phyloP scores from a whole-genome alignment of 2,888 invertebrate species.

The Drosophila quinaria region DNA sequence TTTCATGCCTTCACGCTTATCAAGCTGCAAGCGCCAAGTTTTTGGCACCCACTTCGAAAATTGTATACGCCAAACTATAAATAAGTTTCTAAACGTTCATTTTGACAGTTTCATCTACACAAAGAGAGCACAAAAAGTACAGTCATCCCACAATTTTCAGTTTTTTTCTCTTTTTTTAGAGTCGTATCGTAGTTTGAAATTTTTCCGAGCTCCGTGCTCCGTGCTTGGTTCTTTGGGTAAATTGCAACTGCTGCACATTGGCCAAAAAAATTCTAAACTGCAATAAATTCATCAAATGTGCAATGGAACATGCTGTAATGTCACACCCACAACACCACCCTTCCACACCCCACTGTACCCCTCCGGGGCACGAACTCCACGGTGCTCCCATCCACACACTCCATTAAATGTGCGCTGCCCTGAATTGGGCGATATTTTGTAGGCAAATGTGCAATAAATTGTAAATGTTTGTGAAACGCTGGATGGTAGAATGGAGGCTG shows the following conservation, averaged over 20 bases:
- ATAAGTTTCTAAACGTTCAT: slow-evolving; percentile 80
- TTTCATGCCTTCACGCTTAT: slow-evolving; percentile 70
- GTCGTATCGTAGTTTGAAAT: slow-evolving; percentile 44
- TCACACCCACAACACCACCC: slow-evolving; percentile 75
- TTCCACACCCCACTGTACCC: slow-evolving; percentile 12
- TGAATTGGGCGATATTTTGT: slow-evolving; percentile 80
- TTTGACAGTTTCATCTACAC: slow-evolving; percentile 75
- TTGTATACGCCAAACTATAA: slow-evolving; percentile 70
- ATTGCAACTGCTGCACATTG: slow-evolving; percentile 78
- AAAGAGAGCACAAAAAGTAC: slow-evolving; percentile 34
- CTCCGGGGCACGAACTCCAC: slow-evolving; percentile 1
- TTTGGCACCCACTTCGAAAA: slow-evolving; percentile 52
- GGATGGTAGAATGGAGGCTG: neutral
- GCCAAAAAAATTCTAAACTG: slow-evolving; percentile 83
- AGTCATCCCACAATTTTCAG: slow-evolving; percentile 18
- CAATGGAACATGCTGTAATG: slow-evolving; percentile 84
- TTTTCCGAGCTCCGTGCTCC: slow-evolving; percentile 27
- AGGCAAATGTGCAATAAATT: slow-evolving; percentile 82
- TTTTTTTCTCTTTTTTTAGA: slow-evolving; percentile 19
- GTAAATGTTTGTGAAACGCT: slow-evolving; percentile 75
- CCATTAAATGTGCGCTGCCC: slow-evolving; percentile 68
- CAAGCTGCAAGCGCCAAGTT: slow-evolving; percentile 52
- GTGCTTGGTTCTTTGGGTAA: slow-evolving; percentile 40
- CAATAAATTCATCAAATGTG: slow-evolving; percentile 85
- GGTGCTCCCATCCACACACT: slow-evolving; percentile 57